Conservation (phyloP, 2,797 vertebrate species). For the Rhinophrynus dorsalis region DNA sequence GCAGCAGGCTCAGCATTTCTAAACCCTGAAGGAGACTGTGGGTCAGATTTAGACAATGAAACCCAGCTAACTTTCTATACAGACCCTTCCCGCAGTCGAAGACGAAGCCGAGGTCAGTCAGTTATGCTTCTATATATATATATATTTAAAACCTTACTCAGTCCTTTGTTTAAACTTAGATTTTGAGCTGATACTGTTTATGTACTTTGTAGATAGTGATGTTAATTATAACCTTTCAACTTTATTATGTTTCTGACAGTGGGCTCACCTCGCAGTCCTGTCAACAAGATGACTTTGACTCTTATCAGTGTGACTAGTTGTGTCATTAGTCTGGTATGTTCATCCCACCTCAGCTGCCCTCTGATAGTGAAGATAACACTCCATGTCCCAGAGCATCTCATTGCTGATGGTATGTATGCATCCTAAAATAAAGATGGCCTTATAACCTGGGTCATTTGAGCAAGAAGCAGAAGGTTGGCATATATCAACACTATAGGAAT, state of each 20-base stretch:
- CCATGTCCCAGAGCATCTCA: constrained; percentile 95
- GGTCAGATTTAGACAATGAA: constrained; percentile 94
- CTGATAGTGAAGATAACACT: constrained; percentile 91
- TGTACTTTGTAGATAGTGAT: background rate
- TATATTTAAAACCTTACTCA: background rate
- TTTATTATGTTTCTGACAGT: constrained; percentile 58
- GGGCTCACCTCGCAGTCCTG: constrained; percentile 93
- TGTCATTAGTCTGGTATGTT: constrained; percentile 87
- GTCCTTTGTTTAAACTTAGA: background rate
- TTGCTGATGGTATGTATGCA: constrained; percentile 85
- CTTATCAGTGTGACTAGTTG: constrained; percentile 95
- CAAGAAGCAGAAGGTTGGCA: too few relatives aligned
- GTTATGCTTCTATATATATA: background rate
- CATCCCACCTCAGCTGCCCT: constrained; percentile 89
- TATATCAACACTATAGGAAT: too few relatives aligned
- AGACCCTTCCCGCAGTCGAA: constrained; percentile 91
- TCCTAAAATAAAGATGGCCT: background rate
- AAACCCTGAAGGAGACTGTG: constrained; percentile 95
- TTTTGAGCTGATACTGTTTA: background rate
- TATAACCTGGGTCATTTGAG: background rate
- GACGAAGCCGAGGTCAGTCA: constrained; percentile 87
- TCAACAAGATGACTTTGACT: constrained; percentile 97
- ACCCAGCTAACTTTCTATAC: constrained; percentile 98
- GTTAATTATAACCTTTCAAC: rapidly evolving
- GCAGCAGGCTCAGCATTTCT: constrained; percentile 96